phyloP scores from a whole-genome alignment of 2,888 invertebrate genomes.

The Galeopsomyia nigrocyanea region DNA sequence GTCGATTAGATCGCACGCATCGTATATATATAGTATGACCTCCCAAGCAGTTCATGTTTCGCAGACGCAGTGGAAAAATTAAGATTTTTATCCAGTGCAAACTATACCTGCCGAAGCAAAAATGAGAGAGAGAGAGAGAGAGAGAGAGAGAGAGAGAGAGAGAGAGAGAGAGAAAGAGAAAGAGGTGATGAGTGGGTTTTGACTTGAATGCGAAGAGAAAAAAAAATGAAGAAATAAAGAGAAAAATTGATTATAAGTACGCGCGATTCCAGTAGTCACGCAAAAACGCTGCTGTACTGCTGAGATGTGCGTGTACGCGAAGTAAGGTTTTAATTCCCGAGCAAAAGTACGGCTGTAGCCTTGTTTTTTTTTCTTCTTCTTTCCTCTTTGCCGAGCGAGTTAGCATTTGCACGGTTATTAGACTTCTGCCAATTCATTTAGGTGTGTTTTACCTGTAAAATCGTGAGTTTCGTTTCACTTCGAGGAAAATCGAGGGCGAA shows the following conservation, averaged over 20 bases:
- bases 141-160: slow-evolving; percentile 7
- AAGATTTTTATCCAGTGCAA: slow-evolving; percentile 37
- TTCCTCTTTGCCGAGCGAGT: too few relatives aligned
- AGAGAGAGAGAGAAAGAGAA: slow-evolving; percentile 30
- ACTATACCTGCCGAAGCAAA: neutral
- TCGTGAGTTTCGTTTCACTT: too few relatives aligned
- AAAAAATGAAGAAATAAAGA: neutral
- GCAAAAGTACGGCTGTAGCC: too few relatives aligned
- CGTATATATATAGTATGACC: slow-evolving; percentile 19
- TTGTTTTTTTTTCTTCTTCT: too few relatives aligned
- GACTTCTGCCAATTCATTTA: too few relatives aligned
- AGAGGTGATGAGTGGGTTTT: slow-evolving; percentile 40
- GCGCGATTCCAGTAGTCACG: neutral
- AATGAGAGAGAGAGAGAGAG: neutral
- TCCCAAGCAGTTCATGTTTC: slow-evolving; percentile 22
- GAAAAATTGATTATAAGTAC: slow-evolving; percentile 37
- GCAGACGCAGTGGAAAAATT: slow-evolving; percentile 36
- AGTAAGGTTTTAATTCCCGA: too few relatives aligned
- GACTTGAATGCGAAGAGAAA: too few relatives aligned
- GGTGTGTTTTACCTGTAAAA: too few relatives aligned
- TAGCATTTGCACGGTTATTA: too few relatives aligned
- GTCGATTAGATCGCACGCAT: slow-evolving; percentile 17
- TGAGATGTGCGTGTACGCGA: too few relatives aligned
- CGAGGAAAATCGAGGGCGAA: too few relatives aligned
- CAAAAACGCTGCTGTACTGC: too few relatives aligned